These are phyloP conservation scores for Zygogramma bicolorata DNA, from an alignment of 2,888 invertebrate species.

Conservation along the genomic window DNA sequence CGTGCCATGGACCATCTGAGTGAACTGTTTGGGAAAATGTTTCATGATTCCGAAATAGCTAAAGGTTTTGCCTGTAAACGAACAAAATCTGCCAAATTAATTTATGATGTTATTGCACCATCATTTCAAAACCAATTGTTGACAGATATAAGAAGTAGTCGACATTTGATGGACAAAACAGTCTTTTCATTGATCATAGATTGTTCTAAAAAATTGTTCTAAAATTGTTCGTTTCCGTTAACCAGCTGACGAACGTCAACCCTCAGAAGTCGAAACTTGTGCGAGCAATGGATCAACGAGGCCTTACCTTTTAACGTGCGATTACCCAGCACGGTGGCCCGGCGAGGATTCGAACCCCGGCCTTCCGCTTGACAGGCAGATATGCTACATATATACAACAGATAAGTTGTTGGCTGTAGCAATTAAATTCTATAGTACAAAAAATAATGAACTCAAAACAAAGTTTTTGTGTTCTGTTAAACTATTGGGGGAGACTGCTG, in stretches of 20 bases:
- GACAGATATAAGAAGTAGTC: slow-evolving; percentile 1
- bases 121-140: slow-evolving; percentile 8
- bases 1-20: not conserved
- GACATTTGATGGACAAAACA: not conserved
- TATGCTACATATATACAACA: too few species aligned
- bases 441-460: not conserved
- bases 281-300: too few species aligned
- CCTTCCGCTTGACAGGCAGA: too few species aligned
- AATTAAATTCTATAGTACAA: not conserved
- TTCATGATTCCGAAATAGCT: not conserved
- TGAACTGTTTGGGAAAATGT: not conserved
- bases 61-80: slow-evolving; percentile 11
- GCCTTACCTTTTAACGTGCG: too few species aligned
- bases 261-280: too few species aligned
- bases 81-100: slow-evolving; percentile 5
- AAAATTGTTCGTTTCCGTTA: too few species aligned
- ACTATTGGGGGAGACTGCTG: slow-evolving; percentile 1
- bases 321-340: too few species aligned
- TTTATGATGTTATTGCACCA: slow-evolving; percentile 16
- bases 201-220: too few species aligned
- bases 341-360: too few species aligned
- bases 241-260: too few species aligned
- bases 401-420: slow-evolving; percentile 3
- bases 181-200: slow-evolving; percentile 15
- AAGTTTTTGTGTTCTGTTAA: not conserved